These are phyloP conservation scores for Pteruthius melanotis DNA, from an alignment of 2,113 vertebrate genomes.

Conservation along the genomic window DNA sequence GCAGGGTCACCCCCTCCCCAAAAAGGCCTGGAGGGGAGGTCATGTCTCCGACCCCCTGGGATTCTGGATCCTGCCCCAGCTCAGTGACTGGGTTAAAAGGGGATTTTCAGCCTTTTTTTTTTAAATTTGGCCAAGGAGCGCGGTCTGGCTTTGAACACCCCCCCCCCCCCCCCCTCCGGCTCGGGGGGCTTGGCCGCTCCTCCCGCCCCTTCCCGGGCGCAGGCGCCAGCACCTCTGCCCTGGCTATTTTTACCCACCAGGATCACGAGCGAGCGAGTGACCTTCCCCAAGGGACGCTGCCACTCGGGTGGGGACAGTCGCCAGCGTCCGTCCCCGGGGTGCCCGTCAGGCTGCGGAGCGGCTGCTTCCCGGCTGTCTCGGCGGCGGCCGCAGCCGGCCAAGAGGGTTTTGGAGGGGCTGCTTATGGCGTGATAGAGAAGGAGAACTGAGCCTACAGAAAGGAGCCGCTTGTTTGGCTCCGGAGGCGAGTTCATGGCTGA, in stretches of 20 bases:
- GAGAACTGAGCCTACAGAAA: neutral
- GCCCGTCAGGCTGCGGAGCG: neutral
- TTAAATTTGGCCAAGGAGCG: neutral
- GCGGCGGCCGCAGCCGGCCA: neutral
- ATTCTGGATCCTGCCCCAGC: neutral
- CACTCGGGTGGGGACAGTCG: neutral
- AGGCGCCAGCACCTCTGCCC: neutral
- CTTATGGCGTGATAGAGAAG: neutral
- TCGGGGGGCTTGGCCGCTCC: neutral
- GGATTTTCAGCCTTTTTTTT: neutral
- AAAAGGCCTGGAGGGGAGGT: neutral
- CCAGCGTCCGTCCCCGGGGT: neutral
- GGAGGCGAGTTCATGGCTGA: neutral
- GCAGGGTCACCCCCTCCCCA: neutral
- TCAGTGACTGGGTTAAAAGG: neutral
- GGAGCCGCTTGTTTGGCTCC: neutral
- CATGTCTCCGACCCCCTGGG: neutral
- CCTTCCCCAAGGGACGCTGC: neutral
- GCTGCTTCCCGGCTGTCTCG: neutral
- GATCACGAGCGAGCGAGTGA: neutral
- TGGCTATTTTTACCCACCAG: neutral
- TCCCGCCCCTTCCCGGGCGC: neutral
- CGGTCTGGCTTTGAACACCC: neutral
- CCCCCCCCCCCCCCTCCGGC: accelerated
- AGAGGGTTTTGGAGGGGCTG: neutral